These are phyloP conservation scores for Stenolophus ochropezus DNA, from an alignment of 2,888 invertebrate genomes.

Conservation along the genomic window DNA sequence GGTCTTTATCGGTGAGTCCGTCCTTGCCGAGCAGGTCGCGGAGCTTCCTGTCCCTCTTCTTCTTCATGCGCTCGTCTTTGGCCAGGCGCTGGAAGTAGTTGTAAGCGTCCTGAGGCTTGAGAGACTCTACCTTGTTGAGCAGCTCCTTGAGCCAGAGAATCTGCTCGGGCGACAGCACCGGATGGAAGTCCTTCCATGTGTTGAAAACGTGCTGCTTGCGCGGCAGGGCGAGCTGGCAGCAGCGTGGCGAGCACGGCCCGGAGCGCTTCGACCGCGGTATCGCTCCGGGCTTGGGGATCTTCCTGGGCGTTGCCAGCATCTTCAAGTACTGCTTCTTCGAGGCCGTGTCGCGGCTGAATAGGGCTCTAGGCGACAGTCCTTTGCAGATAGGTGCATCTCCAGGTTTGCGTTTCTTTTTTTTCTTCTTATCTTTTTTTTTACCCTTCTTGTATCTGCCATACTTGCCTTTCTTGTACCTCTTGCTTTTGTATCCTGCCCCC, in stretches of 20 bases:
- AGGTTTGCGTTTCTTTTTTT: neutral
- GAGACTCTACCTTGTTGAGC: constrained; percentile 67
- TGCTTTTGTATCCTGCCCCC: too few species aligned
- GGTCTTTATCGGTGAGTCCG: too few species aligned
- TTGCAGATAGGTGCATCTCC: neutral
- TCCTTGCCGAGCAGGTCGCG: too few species aligned
- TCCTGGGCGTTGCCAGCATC: constrained; percentile 15
- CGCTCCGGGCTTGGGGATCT: neutral
- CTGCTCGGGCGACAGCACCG: constrained; percentile 65
- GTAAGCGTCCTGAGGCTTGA: constrained; percentile 68
- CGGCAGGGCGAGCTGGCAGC: constrained; percentile 68
- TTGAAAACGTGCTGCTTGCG: constrained; percentile 66
- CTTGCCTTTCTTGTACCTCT: too few species aligned
- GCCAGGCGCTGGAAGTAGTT: constrained; percentile 68
- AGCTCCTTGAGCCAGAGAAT: constrained; percentile 67
- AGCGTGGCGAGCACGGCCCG: constrained; percentile 66
- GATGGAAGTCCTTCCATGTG: constrained; percentile 67
- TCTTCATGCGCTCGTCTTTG: constrained; percentile 24
- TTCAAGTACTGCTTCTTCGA: constrained; percentile 40
- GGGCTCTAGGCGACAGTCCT: neutral
- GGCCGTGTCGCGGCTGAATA: constrained; percentile 7
- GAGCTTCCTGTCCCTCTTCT: neutral
- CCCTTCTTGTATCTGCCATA: too few species aligned
- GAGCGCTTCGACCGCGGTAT: constrained; percentile 35
- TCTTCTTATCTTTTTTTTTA: too few species aligned